Base-by-base conservation (phyloP, 1,140 invertebrate species). In the Riptortus pedestris region DNA sequence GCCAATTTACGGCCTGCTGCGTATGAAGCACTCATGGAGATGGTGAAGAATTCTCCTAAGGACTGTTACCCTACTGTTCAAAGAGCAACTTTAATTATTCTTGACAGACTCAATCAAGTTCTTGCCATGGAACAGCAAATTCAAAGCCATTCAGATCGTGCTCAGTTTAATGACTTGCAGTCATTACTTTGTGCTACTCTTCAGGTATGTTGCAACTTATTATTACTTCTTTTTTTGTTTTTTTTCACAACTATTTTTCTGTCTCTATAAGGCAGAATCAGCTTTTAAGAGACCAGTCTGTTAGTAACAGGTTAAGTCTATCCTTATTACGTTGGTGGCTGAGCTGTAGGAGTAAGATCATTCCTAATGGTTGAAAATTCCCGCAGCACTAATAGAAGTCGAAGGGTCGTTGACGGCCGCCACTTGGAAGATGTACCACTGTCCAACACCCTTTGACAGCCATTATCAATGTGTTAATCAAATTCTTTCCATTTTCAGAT, bases 21-120 rank as follows among this genome's bases (percentile, higher is more conserved):
- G 1, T 99, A 99, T 74, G 96, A 99, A 77, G 94, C 96, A 1
- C 78, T 99, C 0, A 99, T 98, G 95, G 96, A 99, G 78, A 90
- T 99, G 87, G 90, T 99, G n/a, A 99, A 99, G 75, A 98, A 98
- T 74, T 96, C 94, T 48, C 94, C 96, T 0, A 84, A 86, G 68
- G 96, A 99, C 79, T 99, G 96, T 75, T 99, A 99, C 76, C 79
- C 88, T 1, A 90, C 91, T 58, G 96, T 99, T 38, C 93, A 98
- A 76, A 88, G 87, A 70, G 97, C 95, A 0, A 98, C 95, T 0
- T 86, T 98, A 81, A 88, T 97, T 1, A 96, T 99, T 68, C 78
- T 99, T 51, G 89, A 97, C 69, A 81, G 95, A 69, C 75, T 99
- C 29, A 91, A 98, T 71, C 82, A 85, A 70, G 90, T 99, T 47